Base-by-base conservation (phyloP, 2,797 vertebrate genomes). In the Microcaecilia unicolor region DNA sequence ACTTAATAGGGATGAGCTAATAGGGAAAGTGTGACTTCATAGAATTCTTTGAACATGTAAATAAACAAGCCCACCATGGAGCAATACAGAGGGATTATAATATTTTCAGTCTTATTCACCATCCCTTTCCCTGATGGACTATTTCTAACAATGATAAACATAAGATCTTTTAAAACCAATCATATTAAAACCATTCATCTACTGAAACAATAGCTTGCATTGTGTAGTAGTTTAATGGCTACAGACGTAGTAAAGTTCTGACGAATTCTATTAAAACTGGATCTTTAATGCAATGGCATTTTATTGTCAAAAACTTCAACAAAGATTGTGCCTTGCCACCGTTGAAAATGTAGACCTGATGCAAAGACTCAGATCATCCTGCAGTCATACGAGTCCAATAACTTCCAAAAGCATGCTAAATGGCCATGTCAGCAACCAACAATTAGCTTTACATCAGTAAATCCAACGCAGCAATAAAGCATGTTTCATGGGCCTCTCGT, bases 401-500 rank as follows among this genome's bases (percentile, higher is more conserved):
- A 44, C 29, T 55, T 44, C 37, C 44, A 55, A 60, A 67, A 58
- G 63, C 55, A 59, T 52, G 40, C 22, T 16, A 48, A 66, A 60
- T 63, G 58, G 43, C 53, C 35, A 46, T 51, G 48, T 48, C 19
- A 6, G 63, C 52, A 67, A 51, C 53, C 40, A 58, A 45, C 28
- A 53, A 63, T 63, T 67, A 63, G 42, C 37, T 63, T 67, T 51
- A 58, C 50, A 35, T 44, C 63, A 57, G 61, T 46, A 41, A 64
- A 61, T 67, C 69, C 65, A 69, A 69, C 30, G 55, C 53, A 41
- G 40, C 43, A 42, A 53, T 64, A 63, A 72, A 69, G 48, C 38
- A 58, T 62, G 11, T 8, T 15, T 45, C 51, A 53, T 40, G 37
- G n/a, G 24, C 57, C 61, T 58, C 56, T 36, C 42, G 57, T 41